Base-by-base conservation (phyloP, 2,888 invertebrate species). In the Cosmopolites sordidus region DNA sequence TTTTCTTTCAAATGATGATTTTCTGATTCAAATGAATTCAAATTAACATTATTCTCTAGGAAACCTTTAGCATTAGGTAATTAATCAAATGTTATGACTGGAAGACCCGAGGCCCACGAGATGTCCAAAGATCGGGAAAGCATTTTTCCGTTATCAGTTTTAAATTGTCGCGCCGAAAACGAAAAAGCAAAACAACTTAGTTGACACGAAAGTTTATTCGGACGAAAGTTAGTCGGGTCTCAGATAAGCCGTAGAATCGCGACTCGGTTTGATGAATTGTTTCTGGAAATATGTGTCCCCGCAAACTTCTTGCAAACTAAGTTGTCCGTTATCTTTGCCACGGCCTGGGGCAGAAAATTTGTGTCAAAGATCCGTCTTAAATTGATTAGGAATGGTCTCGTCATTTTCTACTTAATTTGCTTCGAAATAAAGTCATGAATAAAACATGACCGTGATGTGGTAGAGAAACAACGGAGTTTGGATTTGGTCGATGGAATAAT, bases 361-460 rank as follows among this genome's bases (percentile, higher is more conserved):
- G 40, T 44, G 44, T 44, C 50, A 50, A 50, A 50, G 50, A 50
- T 43, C 44, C 22, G 37, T 50, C 50, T 50, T 44, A 50, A 50
- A 50, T 50, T 50, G 50, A 50, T 50, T 50, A 50, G 50, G 49
- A 22, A 15, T 16, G 43, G 43, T 49, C 18, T 38, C 43, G 17
- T 37, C 43, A 49, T 49, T 49, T 49, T 49, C 43, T 33, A 42
- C 48, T 41, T 48, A 48, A 48, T 48, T 48, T 48, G 33, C 42
- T 33, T 15, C 16, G 49, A 18, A 9, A 18, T 33, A 42, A 49
- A 27, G 27, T 39, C 38, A 49, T 49, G 49, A 49, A 49, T 49
- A 49, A 49, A 49, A 43, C 49, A 49, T 49, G 37, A 18, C 38
- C 17, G 27, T 39, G 38, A 46, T 39, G 46, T 39, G 11, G 15